Evolutionary conservation across 2,888 invertebrate genomes (phyloP).

Genomic region (Scaptomyza polygonia): DNA sequence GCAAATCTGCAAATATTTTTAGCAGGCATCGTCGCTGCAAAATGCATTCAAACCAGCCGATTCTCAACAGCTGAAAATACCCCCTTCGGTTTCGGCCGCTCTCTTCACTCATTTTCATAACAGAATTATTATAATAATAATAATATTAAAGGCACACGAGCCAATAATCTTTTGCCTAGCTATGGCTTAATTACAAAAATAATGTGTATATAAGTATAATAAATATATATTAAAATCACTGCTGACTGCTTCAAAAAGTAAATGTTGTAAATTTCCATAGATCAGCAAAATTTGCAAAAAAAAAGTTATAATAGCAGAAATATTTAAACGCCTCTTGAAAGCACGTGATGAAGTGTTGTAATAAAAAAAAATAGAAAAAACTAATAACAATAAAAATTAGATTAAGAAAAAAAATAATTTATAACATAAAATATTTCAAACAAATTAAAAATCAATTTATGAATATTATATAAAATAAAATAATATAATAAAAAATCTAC

Average conservation of each 20-base stretch:
- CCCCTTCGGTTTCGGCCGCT: neutral
- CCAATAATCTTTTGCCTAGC: slow-evolving; percentile 33
- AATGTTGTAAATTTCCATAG: slow-evolving; percentile 15
- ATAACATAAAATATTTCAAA: neutral
- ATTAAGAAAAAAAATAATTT: neutral
- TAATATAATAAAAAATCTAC: too few species aligned
- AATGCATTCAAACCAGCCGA: slow-evolving; percentile 40
- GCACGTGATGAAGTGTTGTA: slow-evolving; percentile 13
- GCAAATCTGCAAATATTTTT: slow-evolving; percentile 61
- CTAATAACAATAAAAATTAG: neutral
- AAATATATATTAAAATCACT: slow-evolving; percentile 4
- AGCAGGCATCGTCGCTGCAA: slow-evolving; percentile 43
- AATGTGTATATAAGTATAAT: neutral
- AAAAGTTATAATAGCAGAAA: slow-evolving; percentile 15
- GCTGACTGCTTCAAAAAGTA: slow-evolving; percentile 35
- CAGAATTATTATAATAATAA: neutral
- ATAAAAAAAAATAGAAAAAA: too few species aligned
- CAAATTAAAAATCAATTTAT: neutral
- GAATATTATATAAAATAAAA: too few species aligned
- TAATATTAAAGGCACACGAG: slow-evolving; percentile 31
- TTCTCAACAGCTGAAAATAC: slow-evolving; percentile 28
- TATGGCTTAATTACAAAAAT: slow-evolving; percentile 3
- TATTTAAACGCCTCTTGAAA: slow-evolving; percentile 6
- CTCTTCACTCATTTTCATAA: neutral
- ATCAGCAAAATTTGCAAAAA: slow-evolving; percentile 20